A percentile compares a stretch with the other conserved stretches of the same genome.
Conservation (phyloP, 2,113 vertebrate species). For the Pristiophorus japonicus region DNA sequence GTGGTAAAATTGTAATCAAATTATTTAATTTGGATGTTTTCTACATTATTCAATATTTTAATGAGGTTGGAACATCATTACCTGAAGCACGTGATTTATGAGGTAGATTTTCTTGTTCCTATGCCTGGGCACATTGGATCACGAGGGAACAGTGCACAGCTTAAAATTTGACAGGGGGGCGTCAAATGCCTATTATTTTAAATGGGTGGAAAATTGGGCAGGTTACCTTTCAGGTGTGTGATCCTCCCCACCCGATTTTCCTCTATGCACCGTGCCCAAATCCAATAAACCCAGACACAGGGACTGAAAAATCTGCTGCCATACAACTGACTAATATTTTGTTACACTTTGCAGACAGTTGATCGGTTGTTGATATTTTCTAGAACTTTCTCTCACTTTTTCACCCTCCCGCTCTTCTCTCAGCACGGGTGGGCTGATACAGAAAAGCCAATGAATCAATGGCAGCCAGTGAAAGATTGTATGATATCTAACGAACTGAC, state of each 20-base stretch:
- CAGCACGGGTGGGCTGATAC: background rate
- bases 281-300: background rate
- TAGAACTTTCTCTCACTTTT: background rate
- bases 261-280: background rate
- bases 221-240: background rate
- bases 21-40: background rate
- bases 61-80: too few relatives aligned
- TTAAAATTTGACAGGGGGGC: too few relatives aligned
- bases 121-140: background rate
- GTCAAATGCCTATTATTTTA: background rate
- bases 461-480: background rate
- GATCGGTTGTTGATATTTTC: background rate
- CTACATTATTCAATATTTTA: too few relatives aligned
- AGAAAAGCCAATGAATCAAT: background rate
- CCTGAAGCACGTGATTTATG: background rate
- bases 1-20: background rate
- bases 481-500: background rate
- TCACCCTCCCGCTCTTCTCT: background rate
- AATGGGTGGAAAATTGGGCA: background rate
- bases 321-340: background rate
- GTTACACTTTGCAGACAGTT: background rate
- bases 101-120: background rate
- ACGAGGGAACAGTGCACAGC: too few relatives aligned
- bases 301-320: background rate
- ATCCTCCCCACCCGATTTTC: background rate